Conservation (phyloP, 2,797 vertebrate genomes). For the Rhinatrema bivittatum region DNA sequence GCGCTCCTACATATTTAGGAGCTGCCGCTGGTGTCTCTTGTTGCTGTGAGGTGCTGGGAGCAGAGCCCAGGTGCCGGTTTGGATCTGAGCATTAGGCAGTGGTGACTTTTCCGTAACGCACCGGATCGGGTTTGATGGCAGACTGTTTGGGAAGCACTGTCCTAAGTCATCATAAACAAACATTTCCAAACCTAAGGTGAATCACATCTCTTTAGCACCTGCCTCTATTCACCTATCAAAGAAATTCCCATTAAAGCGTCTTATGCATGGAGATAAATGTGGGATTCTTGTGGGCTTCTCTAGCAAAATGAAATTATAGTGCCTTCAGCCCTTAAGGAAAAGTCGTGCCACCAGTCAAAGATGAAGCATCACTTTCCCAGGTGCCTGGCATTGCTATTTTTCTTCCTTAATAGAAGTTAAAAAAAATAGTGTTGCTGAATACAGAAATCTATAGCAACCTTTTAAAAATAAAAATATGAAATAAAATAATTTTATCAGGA, state of each 20-base stretch:
- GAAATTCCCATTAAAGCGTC: background rate
- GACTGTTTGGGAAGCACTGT: too few relatives aligned
- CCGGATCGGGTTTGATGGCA: too few relatives aligned
- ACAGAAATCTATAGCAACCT: background rate
- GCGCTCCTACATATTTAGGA: too few relatives aligned
- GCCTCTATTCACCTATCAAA: background rate
- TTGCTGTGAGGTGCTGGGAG: too few relatives aligned
- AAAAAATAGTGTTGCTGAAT: background rate
- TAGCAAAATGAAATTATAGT: conserved; percentile 19
- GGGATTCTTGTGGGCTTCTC: conserved; percentile 13
- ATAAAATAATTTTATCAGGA: background rate
- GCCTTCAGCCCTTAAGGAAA: conserved; percentile 13
- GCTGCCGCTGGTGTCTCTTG: too few relatives aligned
- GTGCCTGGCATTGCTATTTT: conserved; percentile 18
- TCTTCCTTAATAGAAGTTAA: background rate
- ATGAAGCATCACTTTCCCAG: conserved; percentile 10
- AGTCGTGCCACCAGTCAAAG: conserved; percentile 8
- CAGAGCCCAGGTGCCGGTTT: too few relatives aligned
- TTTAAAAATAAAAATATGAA: too few relatives aligned
- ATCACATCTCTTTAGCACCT: background rate
- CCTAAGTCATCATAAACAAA: too few relatives aligned
- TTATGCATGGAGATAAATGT: background rate
- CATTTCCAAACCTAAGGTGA: background rate
- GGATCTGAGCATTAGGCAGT: too few relatives aligned
- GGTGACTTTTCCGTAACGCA: too few relatives aligned